These are phyloP conservation scores for Heliconius erato DNA, from an alignment of 2,888 invertebrate species.

Conservation along the genomic window DNA sequence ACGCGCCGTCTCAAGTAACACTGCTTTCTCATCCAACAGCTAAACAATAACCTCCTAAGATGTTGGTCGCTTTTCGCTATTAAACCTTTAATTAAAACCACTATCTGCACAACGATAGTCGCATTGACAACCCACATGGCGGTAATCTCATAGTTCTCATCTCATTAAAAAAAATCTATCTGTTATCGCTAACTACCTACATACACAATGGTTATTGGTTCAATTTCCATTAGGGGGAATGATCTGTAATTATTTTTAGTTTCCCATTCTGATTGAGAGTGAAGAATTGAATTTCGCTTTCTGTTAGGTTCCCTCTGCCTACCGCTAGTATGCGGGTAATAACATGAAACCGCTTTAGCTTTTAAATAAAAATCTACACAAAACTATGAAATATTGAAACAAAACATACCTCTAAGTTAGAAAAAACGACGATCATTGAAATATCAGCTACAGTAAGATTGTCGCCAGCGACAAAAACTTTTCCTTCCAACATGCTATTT, in stretches of 20 bases:
- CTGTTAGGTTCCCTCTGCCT: background rate
- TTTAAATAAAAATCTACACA: background rate
- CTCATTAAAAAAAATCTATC: no score
- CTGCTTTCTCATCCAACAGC: no score
- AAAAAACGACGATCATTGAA: conserved; percentile 86
- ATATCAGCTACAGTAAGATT: conserved; percentile 90
- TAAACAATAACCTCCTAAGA: no score
- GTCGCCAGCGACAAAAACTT: conserved; percentile 88
- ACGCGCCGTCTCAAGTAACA: no score
- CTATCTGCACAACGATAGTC: no score
- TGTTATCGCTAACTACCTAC: no score
- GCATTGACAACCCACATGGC: no score
- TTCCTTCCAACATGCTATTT: conserved; percentile 85
- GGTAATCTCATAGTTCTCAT: no score
- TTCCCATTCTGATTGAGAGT: background rate
- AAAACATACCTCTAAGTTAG: conserved; percentile 85
- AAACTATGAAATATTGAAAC: background rate
- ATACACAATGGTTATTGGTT: background rate
- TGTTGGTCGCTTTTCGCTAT: no score
- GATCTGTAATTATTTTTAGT: background rate
- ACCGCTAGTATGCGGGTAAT: background rate
- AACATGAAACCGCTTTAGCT: no score
- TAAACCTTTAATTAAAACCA: no score
- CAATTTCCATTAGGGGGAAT: background rate
- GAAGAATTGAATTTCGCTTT: background rate